Base-by-base conservation (phyloP, 2,888 invertebrate species). In the Tiliacea aurago region DNA sequence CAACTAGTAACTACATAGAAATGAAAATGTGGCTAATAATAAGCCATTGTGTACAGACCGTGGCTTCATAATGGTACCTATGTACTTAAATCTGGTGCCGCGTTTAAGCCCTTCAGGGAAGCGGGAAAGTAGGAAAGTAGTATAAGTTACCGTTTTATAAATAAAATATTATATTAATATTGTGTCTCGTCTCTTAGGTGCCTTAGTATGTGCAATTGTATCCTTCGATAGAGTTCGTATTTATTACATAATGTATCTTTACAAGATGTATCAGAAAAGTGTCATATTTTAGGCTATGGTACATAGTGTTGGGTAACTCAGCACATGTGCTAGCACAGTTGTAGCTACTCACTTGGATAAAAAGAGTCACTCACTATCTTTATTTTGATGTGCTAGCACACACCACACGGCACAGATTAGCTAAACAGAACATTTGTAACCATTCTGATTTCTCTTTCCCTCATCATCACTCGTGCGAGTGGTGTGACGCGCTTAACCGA, bases 191-290 rank as follows among this genome's bases (percentile, higher is more conserved):
- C 77, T 83, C 45, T 84, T 86, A 85, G 86, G 85, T 86, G 85
- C 86, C 85, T 85, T 86, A 86, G 84, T 77, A 78, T 78, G 81
- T 84, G 85, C 86, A 85, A 82, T 85, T 85, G 84, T 85, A 82
- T 71, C 61, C 70, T 73, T 80, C 43, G 41, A 83, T 83, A 81
- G 78, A 71, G 68, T 79, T 78, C 49, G 72, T 81, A 71, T 82
- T 70, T 74, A 74, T 70, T 59, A 58, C 7, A 37, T 70, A 58
- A 62, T 65, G 64, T 81, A n/a, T 58, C 43, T 67, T 28, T 63
- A 28, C 62, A 59, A 7, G 15, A 37, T 62, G 33, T 70, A 45
- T 49, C 0, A n/a, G 37, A 59, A 41, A 41, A 2, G 9, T 43
- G 43, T 43, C 11, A 43, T 43, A 43, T 43, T 43, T 37, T 37